Percentiles rank a stretch among this genome's conserved stretches.
These are phyloP conservation scores for Thereva nobilitata DNA, from an alignment of 2,888 invertebrate species.

Conservation along the genomic window DNA sequence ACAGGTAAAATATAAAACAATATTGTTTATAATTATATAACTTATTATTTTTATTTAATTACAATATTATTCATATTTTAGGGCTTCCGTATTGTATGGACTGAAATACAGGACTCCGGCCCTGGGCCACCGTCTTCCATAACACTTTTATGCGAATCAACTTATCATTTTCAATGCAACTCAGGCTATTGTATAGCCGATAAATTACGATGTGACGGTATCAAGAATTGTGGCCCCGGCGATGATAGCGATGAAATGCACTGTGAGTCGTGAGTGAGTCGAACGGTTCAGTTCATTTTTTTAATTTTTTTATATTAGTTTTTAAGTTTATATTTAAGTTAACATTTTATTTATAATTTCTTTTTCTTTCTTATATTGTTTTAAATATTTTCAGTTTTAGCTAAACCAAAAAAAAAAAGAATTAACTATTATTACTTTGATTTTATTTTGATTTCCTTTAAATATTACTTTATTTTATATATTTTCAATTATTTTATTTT, in stretches of 20 bases:
- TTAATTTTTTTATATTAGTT: conserved; percentile 36
- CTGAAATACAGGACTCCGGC: conserved; percentile 77
- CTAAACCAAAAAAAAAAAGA: not conserved
- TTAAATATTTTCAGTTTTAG: conserved; percentile 39
- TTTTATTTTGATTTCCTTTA: conserved; percentile 40
- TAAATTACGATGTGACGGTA: conserved; percentile 74
- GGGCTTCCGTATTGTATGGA: conserved; percentile 94
- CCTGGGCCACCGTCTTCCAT: conserved; percentile 58
- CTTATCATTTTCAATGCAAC: conserved; percentile 74
- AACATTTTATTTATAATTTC: not conserved
- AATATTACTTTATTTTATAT: conserved; percentile 35
- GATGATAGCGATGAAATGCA: conserved; percentile 60
- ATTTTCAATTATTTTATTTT: conserved; percentile 20
- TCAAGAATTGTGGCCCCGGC: conserved; percentile 74
- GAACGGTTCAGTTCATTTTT: conserved; percentile 61
- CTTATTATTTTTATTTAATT: conserved; percentile 36
- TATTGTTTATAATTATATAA: conserved; percentile 4
- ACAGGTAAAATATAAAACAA: conserved; percentile 53
- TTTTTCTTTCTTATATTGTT: conserved; percentile 43
- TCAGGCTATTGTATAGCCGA: conserved; percentile 80
- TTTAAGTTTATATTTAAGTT: conserved; percentile 28
- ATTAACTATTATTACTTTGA: conserved; percentile 34
- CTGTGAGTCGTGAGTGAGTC: conserved; percentile 62
- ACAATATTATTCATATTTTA: conserved; percentile 49
- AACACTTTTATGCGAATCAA: conserved; percentile 59